Evolutionary conservation across 2,113 vertebrate genomes (phyloP).

Genomic region (Oreochromis aureus): DNA sequence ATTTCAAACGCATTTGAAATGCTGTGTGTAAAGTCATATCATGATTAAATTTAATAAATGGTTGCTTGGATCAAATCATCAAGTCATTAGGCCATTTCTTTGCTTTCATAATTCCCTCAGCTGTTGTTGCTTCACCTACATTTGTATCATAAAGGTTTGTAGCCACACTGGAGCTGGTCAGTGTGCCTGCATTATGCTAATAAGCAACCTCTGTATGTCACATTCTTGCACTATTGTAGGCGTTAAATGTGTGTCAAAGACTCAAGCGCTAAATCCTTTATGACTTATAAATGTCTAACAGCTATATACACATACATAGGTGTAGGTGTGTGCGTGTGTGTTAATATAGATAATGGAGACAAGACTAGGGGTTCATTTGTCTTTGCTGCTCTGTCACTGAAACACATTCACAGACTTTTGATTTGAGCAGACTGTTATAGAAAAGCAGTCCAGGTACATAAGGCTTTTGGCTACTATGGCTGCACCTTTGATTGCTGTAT

Average conservation of each 20-base stretch:
- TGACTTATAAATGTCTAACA: neutral
- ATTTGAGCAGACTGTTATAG: neutral
- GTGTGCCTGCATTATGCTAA: neutral
- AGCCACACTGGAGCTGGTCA: neutral
- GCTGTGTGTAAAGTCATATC: neutral
- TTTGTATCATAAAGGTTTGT: neutral
- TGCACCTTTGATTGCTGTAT: neutral
- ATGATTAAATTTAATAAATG: neutral
- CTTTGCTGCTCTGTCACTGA: neutral
- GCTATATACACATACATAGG: neutral
- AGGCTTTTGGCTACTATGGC: conserved; percentile 4
- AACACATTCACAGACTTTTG: neutral
- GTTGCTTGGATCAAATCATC: neutral
- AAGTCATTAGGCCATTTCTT: neutral
- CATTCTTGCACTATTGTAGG: neutral
- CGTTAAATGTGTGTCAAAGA: neutral
- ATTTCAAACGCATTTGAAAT: neutral
- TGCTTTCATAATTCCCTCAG: neutral
- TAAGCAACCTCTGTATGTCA: neutral
- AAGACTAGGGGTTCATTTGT: neutral
- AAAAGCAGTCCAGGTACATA: neutral
- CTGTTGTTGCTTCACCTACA: neutral
- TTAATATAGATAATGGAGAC: neutral
- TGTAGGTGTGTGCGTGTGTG: neutral
- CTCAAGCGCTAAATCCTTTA: neutral